Percentiles rank a stretch among this genome's conserved stretches.
Conservation (phyloP, 2,797 vertebrate species). For the Sus cebifrons region DNA sequence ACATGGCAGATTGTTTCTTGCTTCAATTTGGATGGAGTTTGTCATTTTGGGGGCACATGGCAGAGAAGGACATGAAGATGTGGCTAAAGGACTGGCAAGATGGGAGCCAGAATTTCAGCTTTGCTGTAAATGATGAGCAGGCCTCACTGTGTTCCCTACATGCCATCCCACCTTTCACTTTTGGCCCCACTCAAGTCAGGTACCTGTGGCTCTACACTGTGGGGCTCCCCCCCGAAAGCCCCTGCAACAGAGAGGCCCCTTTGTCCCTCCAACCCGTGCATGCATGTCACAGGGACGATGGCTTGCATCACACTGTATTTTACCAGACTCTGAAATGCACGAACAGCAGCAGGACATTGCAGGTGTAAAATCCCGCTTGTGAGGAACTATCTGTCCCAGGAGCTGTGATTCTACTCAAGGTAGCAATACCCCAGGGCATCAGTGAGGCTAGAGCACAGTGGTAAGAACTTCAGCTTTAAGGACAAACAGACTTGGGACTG, state of each 20-base stretch:
- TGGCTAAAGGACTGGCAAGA: background rate
- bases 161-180: background rate
- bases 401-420: background rate
- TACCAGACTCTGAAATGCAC: background rate
- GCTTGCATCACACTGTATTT: background rate
- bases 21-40: too few relatives aligned
- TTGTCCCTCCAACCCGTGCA: background rate
- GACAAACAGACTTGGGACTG: background rate
- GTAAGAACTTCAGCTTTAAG: background rate
- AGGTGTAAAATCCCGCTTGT: background rate
- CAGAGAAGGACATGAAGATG: background rate
- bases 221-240: too few relatives aligned
- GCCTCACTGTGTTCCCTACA: background rate
- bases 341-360: background rate
- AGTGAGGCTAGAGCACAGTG: background rate
- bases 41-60: background rate
- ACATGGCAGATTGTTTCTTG: background rate
- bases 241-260: background rate
- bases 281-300: background rate
- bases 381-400: background rate
- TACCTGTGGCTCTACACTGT: background rate
- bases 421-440: too few relatives aligned
- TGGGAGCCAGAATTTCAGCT: background rate
- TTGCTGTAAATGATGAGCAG: too few relatives aligned
- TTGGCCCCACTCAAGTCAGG: background rate